Base-by-base conservation (phyloP, 2,888 invertebrate species). In the Caenorhabditis doughertyi region DNA sequence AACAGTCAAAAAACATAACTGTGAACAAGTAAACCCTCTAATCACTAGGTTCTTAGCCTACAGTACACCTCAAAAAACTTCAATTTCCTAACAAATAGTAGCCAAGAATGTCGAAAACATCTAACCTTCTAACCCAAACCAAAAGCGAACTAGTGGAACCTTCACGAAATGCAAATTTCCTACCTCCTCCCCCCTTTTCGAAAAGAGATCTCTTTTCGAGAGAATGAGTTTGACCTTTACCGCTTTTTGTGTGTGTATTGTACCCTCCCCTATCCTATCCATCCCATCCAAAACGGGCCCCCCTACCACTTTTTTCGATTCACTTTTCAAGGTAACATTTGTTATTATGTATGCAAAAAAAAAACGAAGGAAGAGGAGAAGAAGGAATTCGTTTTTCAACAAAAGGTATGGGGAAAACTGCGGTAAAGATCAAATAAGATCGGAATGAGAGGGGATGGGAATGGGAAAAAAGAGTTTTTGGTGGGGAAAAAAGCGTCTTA, bases 301-400 rank as follows among this genome's bases (percentile, higher is more conserved):
- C n/a, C n/a, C n/a, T n/a, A 32, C 18, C 39, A 39, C 13, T 60
- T 60, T 60, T 60, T 60, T 47, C 44, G 7, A 47, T 60, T 60
- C 60, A 60, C 42, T 60, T 60, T 44, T 60, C 60, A 60, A 60
- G 60, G 60, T 60, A 60, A 60, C 60, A 60, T 60, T 60, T 60
- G 60, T 42, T 60, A 60, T 60, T n/a, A n/a, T n/a, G n/a, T n/a
- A n/a, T n/a, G n/a, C n/a, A n/a, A n/a, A n/a, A n/a, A n/a, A n/a
- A n/a, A n/a, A n/a, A n/a, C n/a, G n/a, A n/a, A n/a, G n/a, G n/a
- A n/a, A n/a, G n/a, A n/a, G n/a, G n/a, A n/a, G n/a, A n/a, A n/a
- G n/a, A n/a, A n/a, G n/a, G n/a, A n/a, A n/a, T n/a, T n/a, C 4
- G 25, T 55, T 56, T 32, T 58, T 58, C 39, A 39, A 39, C 35